Percentiles rank a stretch among this genome's conserved stretches.
Evolutionary conservation across 64 coral and sea anemone species (phyloP).

Genomic region (Exaiptasia diaphana): DNA sequence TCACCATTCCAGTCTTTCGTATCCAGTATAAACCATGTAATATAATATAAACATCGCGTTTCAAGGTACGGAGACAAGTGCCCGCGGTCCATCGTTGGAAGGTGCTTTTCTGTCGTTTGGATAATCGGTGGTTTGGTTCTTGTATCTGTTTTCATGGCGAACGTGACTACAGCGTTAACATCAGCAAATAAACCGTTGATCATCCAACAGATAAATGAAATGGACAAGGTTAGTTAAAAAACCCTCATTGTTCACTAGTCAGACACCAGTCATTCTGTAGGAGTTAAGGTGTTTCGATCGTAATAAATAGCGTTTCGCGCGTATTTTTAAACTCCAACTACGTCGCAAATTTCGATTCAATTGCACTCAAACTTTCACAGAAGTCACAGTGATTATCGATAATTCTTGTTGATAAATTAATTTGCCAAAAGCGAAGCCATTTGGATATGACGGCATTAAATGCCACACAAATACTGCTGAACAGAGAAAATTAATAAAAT

Average conservation of each 20-base stretch:
- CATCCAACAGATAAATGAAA: not conserved
- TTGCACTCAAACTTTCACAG: not conserved
- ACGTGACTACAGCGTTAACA: not conserved
- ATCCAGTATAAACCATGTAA: too few species aligned
- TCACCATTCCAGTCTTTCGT: too few species aligned
- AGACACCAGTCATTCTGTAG: not conserved
- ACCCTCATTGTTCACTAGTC: not conserved
- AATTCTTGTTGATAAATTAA: too few species aligned
- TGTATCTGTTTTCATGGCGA: slow-evolving; percentile 22
- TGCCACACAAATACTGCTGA: too few species aligned
- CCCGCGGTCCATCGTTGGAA: not conserved
- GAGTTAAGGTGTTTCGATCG: not conserved
- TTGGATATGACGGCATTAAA: too few species aligned
- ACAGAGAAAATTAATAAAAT: too few species aligned
- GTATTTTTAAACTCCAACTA: not conserved
- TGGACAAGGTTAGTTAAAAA: not conserved
- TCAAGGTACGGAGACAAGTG: slow-evolving; percentile 16
- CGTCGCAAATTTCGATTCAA: not conserved
- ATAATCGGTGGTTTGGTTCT: not conserved
- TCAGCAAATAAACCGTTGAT: not conserved
- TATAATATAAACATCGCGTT: too few species aligned
- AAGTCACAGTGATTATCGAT: too few species aligned
- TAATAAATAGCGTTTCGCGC: not conserved
- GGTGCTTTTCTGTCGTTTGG: slow-evolving; percentile 6
- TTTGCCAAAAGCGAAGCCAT: too few species aligned